phyloP scores from a whole-genome alignment of 2,113 vertebrate species.

The Odocoileus virginianus region DNA sequence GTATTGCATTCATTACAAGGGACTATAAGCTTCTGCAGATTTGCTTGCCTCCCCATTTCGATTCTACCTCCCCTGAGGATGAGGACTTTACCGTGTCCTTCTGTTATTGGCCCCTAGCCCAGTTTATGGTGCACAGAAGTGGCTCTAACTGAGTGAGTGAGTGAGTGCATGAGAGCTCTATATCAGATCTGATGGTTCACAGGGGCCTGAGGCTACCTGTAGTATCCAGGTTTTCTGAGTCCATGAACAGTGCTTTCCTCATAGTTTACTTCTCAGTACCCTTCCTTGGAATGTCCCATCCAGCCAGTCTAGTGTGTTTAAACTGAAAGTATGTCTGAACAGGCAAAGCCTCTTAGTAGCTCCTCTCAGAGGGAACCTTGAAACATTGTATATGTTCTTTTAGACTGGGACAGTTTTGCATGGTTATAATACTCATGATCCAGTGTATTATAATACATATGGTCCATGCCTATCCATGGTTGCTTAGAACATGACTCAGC shows the following conservation, averaged over 20 bases:
- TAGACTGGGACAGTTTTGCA: neutral
- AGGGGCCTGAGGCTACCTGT: neutral
- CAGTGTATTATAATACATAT: neutral
- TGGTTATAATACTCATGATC: neutral
- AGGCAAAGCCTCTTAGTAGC: neutral
- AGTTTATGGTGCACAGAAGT: neutral
- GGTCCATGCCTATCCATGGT: neutral
- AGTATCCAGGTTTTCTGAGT: neutral
- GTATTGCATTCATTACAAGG: neutral
- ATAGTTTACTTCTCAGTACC: neutral
- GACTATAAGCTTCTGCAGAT: neutral
- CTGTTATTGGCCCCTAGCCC: neutral
- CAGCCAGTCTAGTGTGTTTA: neutral
- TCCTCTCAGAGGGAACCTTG: neutral
- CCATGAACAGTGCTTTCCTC: neutral
- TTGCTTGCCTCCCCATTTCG: neutral
- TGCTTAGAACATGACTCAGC: neutral
- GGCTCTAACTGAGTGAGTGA: neutral
- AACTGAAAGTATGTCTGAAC: neutral
- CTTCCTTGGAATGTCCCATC: neutral
- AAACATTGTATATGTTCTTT: neutral
- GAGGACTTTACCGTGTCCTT: neutral
- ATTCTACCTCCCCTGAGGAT: neutral
- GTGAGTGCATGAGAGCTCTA: neutral
- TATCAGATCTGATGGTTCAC: neutral